Evolutionary conservation across 2,888 invertebrate species (phyloP), one percentile per base, ranked within the genome.

Genomic region (Dryomyza anilis): DNA sequence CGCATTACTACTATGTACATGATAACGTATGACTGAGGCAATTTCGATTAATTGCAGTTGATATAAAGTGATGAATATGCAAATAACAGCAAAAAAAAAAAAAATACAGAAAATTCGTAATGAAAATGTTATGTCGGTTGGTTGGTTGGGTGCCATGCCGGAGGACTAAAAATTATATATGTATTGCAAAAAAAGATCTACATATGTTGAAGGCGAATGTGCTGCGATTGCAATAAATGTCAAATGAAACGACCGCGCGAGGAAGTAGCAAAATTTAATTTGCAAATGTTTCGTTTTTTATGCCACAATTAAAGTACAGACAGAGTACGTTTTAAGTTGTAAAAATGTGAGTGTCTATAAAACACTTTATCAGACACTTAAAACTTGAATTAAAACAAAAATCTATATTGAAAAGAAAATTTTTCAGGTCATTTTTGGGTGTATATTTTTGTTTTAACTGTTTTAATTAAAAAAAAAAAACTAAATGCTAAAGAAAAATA

Each of bases 41-140:
- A 66, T 62, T 66, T 53, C 66, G 63, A 66, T 66, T 66, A 66
- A 66, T 66, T 57, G 52, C 53, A 52, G 45, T 50, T 39, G 62
- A 66, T 66, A 66, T 46, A 46, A 62, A 62, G 45, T 55, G 52
- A 58, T 58, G 56, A 60, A 60, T 56, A 61, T 50, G 46, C 48
- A 63, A 48, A 48, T 60, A 60, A 57, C 23, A 43, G 5, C 14
- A n/a, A 39, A 39, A 14, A 39, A 39, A 39, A 39, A 16, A 43
- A 16, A 43, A 43, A 36, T 4, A 36, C 3, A 36, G n/a, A 36
- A 39, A 14, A 39, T 16, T 10, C 16, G 16, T 14, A 2, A 39
- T 56, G 36, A 33, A 39, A 56, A 56, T 36, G 5, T 39, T 23
- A 27, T 25, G 27, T n/a, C 25, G 27, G 23, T 25, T 30, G 36